A percentile compares a stretch with the other conserved stretches of the same genome.
phyloP scores from a whole-genome alignment of 23 tunicate species.

The Styela plicata region DNA sequence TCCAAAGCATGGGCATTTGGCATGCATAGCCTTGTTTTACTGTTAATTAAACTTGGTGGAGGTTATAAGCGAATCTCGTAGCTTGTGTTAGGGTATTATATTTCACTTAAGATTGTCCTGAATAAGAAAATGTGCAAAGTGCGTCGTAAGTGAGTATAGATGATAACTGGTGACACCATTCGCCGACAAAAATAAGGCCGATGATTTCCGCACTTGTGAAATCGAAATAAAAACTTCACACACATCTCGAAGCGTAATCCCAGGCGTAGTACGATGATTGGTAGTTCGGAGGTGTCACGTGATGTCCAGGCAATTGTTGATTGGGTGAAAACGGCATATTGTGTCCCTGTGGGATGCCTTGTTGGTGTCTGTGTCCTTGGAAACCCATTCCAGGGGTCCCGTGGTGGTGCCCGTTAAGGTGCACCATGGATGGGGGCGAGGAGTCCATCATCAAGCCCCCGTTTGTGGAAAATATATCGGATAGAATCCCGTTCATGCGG shows the following conservation, averaged over 20 bases:
- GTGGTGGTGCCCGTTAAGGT: constrained; percentile 19
- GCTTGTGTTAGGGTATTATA: not conserved
- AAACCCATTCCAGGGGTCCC: constrained; percentile 34
- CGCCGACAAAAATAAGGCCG: no score
- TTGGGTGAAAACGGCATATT: not conserved
- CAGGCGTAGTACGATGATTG: constrained; percentile 44
- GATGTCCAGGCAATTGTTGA: constrained; percentile 1
- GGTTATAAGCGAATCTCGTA: not conserved
- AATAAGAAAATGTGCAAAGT: no score
- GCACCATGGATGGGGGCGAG: constrained; percentile 1
- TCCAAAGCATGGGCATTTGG: not conserved
- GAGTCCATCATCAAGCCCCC: constrained; percentile 2
- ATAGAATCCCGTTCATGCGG: constrained; percentile 74
- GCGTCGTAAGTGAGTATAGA: no score
- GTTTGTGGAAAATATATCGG: constrained; percentile 35
- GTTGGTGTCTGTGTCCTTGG: constrained; percentile 30
- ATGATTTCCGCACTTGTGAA: no score
- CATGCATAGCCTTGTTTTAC: not conserved
- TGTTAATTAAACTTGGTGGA: not conserved
- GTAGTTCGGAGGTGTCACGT: constrained; percentile 8
- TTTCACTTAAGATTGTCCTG: not conserved
- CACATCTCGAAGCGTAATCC: constrained; percentile 72
- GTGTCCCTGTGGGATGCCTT: constrained; percentile 18
- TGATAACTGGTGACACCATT: no score
- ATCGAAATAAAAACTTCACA: constrained; percentile 17